phyloP scores from a whole-genome alignment of 2,113 vertebrate species.

The Suricata suricatta region DNA sequence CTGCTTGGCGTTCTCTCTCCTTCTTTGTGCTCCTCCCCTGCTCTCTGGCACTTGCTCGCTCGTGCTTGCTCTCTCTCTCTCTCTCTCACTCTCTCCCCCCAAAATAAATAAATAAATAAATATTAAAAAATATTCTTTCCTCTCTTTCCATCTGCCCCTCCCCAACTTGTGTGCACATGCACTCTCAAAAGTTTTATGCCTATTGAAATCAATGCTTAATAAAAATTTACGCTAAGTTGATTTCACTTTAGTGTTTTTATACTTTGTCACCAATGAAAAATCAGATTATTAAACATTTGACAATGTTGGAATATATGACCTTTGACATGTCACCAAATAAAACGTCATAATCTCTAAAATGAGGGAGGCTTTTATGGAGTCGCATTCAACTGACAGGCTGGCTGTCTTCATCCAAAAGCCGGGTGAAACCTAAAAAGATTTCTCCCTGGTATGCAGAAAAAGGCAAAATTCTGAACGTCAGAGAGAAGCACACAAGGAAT shows the following conservation, averaged over 20 bases:
- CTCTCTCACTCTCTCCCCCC: too few relatives aligned
- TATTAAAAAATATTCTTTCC: too few relatives aligned
- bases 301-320: not conserved
- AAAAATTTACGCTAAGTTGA: not conserved
- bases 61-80: too few relatives aligned
- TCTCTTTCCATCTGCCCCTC: too few relatives aligned
- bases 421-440: not conserved
- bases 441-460: not conserved
- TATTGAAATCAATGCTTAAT: not conserved
- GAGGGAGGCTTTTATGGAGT: not conserved
- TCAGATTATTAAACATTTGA: not conserved
- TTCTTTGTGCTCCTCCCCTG: too few relatives aligned
- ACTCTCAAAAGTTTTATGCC: not conserved
- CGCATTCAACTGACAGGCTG: not conserved
- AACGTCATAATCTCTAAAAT: not conserved
- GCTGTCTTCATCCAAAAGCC: not conserved
- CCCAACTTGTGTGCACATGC: too few relatives aligned
- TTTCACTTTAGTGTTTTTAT: not conserved
- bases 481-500: not conserved
- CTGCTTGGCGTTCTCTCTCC: too few relatives aligned
- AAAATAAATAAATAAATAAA: too few relatives aligned
- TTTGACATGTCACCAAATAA: not conserved
- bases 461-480: not conserved
- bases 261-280: not conserved
- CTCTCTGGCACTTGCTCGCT: too few relatives aligned